phyloP scores from a whole-genome alignment of 2,888 invertebrate species.

The Pseudolycoriella hygida region DNA sequence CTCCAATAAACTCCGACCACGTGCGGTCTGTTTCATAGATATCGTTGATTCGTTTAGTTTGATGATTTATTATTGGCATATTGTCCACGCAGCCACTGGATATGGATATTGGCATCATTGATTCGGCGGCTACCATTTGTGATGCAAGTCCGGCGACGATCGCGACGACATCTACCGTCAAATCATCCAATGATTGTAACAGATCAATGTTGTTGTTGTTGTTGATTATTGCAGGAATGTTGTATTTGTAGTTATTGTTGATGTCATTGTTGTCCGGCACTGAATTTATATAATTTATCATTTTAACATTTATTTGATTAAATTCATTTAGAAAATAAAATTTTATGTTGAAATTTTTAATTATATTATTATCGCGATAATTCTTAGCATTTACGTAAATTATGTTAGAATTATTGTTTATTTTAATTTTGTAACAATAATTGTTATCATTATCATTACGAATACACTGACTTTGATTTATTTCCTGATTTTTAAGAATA shows the following conservation, averaged over 20 bases:
- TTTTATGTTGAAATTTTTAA: too few relatives aligned
- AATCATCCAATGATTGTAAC: background rate
- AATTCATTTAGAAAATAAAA: slow-evolving; percentile 1
- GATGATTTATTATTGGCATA: too few relatives aligned
- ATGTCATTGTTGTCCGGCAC: background rate
- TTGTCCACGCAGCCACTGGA: too few relatives aligned
- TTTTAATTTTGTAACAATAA: background rate
- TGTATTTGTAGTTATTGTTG: background rate
- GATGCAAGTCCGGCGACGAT: background rate
- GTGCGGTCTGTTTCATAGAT: background rate
- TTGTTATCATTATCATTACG: background rate
- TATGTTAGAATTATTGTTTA: background rate
- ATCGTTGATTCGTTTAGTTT: background rate
- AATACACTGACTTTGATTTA: slow-evolving; percentile 5
- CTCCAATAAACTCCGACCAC: too few relatives aligned
- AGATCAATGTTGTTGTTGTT: background rate
- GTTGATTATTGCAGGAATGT: background rate
- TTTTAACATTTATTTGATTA: background rate
- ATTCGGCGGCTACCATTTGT: too few relatives aligned
- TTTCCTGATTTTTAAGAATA: slow-evolving; percentile 2
- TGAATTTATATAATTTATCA: background rate
- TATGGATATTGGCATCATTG: background rate
- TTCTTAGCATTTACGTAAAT: background rate
- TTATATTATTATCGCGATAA: background rate
- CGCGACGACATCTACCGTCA: background rate